Base-by-base conservation (phyloP, 2,797 vertebrate species). In the Hippoglossus hippoglossus region DNA sequence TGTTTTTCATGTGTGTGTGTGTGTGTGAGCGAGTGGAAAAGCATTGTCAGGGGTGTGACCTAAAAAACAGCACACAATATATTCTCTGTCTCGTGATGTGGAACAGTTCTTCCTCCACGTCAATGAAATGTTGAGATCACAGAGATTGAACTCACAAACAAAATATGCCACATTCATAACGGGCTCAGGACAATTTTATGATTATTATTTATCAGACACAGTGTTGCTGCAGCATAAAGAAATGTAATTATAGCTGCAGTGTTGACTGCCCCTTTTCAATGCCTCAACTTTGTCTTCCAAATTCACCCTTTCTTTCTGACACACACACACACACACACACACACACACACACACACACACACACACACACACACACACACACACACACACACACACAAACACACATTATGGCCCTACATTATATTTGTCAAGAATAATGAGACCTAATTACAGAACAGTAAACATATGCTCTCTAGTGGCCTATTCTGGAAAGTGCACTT, bases 391-490 rank as follows among this genome's bases (percentile, higher is more conserved):
- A 8, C n/a, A 26, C 22, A 47, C 62, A 31, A 28, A 67, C 39
- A 61, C 22, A 31, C 7, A 16, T 22, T 10, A 5, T 46, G 0
- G 5, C 62, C 21, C 19, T 15, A 24, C 49, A 63, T 2, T 15
- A 6, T 52, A 28, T 75, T 73, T 72, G 25, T 62, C 52, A 39
- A 56, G 7, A 53, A n/a, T 22, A 49, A 34, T 24, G 31, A 41
- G 5, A 57, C 26, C 4, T 9, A 34, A 31, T 63, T 39, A 46
- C 39, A 76, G 58, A 57, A 26, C 19, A 73, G 76, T 70, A 4
- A 5, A 53, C 2, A 3, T 34, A 3, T 36, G 81, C 80, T 3
- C 74, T 84, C 88, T 85, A 82, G 84, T 83, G 92, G 74, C 19
- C 8, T 13, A 0, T 58, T 49, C 0, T 16, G 2, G 49, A 31